Conservation (phyloP, 2,888 invertebrate genomes). For the Cephus runcator region DNA sequence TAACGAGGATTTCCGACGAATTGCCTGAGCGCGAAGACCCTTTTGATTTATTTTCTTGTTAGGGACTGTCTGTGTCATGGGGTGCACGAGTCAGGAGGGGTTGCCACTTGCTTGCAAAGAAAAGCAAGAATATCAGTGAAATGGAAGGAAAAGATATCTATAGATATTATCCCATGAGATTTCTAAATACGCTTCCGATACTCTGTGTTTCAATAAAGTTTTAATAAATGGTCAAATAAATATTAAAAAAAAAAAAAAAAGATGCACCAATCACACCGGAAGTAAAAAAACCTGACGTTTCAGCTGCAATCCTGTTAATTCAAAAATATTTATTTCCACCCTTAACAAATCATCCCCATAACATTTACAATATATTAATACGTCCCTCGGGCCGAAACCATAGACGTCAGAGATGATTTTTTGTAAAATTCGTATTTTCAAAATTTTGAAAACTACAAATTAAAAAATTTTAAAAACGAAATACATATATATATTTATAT, state of each 20-base stretch:
- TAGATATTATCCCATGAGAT: background rate
- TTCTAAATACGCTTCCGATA: background rate
- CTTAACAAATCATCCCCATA: background rate
- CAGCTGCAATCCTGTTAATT: background rate
- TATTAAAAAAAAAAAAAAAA: background rate
- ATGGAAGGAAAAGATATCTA: background rate
- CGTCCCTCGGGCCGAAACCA: fast-evolving
- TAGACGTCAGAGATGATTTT: background rate
- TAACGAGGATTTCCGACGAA: background rate
- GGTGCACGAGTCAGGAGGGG: background rate
- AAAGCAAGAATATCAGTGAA: background rate
- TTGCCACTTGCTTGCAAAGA: background rate
- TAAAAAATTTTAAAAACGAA: background rate
- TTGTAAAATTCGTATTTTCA: background rate
- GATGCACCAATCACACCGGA: background rate
- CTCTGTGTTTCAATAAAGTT: background rate
- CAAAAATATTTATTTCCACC: background rate
- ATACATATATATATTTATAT: background rate
- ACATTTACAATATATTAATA: background rate
- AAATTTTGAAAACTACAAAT: background rate
- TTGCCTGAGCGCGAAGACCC: background rate
- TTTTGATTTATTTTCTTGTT: background rate
- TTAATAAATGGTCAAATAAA: no score
- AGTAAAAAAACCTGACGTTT: background rate
- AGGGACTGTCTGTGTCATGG: background rate